Evolutionary conservation across 2,888 invertebrate genomes (phyloP).

Genomic region (Drosophila ezoana): DNA sequence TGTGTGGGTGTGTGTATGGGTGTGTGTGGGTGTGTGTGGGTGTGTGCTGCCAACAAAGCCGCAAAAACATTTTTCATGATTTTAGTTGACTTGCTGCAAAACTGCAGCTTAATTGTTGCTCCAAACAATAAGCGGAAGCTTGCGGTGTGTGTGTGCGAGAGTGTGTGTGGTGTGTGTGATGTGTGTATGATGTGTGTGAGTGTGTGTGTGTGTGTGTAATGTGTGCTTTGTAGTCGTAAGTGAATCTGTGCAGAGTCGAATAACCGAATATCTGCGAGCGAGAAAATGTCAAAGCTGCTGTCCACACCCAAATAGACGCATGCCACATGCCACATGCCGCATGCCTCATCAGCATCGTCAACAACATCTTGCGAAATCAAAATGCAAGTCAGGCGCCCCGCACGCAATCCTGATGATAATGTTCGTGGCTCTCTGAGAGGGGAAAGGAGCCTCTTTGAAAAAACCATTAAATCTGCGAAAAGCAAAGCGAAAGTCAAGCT

Average conservation of each 20-base stretch:
- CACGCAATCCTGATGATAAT: conserved; percentile 25
- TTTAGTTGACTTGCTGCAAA: conserved; percentile 58
- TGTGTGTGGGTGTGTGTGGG: conserved; percentile 33
- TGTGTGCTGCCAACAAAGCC: conserved; percentile 41
- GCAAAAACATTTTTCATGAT: conserved; percentile 62
- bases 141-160: conserved; percentile 35
- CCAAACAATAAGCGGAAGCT: conserved; percentile 74
- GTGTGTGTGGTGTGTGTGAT: conserved; percentile 5
- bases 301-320: conserved; percentile 23
- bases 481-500: conserved; percentile 6
- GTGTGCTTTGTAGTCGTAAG: conserved; percentile 26
- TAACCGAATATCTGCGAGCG: conserved; percentile 33
- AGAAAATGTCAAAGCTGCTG: conserved; percentile 28
- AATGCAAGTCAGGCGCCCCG: conserved; percentile 65
- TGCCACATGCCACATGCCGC: conserved; percentile 12
- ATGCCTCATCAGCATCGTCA: conserved; percentile 32
- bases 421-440: neutral
- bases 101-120: conserved; percentile 69
- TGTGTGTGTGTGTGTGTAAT: conserved; percentile 11
- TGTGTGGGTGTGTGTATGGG: conserved; percentile 11
- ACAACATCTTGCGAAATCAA: conserved; percentile 42
- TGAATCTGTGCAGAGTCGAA: conserved; percentile 51
- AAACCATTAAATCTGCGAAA: conserved; percentile 63
- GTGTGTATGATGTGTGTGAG: conserved; percentile 1
- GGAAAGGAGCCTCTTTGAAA: conserved; percentile 32